These are phyloP conservation scores for Prosopocoilus inquinatus DNA, from an alignment of 2,888 invertebrate genomes.

Conservation along the genomic window DNA sequence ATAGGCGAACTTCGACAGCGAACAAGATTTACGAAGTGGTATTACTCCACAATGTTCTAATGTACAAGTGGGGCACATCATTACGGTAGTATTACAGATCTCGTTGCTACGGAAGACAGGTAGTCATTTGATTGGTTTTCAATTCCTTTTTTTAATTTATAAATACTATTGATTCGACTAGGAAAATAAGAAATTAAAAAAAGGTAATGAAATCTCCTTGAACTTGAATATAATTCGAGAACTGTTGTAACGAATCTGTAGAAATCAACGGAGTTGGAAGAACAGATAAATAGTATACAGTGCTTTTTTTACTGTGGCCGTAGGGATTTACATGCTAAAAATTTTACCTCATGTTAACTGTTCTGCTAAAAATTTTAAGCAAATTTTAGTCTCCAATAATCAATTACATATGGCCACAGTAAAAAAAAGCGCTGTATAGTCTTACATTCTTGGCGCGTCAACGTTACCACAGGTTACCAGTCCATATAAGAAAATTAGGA, in stretches of 20 bases:
- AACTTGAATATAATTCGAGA: too few relatives aligned
- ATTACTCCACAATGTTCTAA: conserved; percentile 53
- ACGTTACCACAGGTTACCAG: conserved; percentile 32
- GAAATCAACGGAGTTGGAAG: too few relatives aligned
- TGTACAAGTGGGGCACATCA: conserved; percentile 60
- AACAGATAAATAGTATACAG: too few relatives aligned
- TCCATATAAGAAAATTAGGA: conserved; percentile 49
- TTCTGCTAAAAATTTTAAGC: too few relatives aligned
- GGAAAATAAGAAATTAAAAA: conserved; percentile 4
- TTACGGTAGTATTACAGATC: conserved; percentile 39
- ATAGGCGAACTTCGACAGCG: conserved; percentile 51
- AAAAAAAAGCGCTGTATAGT: too few relatives aligned
- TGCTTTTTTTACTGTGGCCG: too few relatives aligned
- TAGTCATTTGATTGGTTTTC: background rate
- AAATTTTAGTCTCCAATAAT: too few relatives aligned
- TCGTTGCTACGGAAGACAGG: conserved; percentile 32
- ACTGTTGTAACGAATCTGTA: too few relatives aligned
- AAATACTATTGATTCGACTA: background rate
- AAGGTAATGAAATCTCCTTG: too few relatives aligned
- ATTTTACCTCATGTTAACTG: too few relatives aligned
- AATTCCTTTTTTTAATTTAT: background rate
- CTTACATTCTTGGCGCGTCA: conserved; percentile 21
- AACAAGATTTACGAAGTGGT: conserved; percentile 55
- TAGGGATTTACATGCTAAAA: too few relatives aligned
- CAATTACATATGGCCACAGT: too few relatives aligned